Evolutionary conservation across 1,140 invertebrate species (phyloP), one percentile per base, ranked within the genome.

Genomic region (Panagrolaimus sp.): DNA sequence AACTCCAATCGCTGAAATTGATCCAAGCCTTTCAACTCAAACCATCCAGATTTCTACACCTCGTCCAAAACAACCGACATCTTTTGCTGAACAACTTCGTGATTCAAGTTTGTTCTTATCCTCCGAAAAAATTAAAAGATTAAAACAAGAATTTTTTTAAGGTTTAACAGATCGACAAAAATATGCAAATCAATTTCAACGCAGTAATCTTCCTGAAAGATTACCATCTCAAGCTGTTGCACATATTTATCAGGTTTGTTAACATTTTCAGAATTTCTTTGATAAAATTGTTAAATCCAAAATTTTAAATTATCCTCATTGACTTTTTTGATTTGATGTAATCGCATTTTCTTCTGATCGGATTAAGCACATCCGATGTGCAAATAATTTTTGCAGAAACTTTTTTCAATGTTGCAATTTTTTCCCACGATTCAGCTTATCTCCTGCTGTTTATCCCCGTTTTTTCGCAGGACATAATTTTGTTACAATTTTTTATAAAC

Each of bases 141-240:
- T 38, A 38, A 38, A 4, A 61, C 9, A 13, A 61, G 8, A 7
- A 9, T 67, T n/a, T 25, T 47, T 47, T 70, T 67, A 20, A 70
- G 68, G 44, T 16, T 25, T 70, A 38, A 70, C 68, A n/a, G 48
- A 53, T 16, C 65, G 65, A 9, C 68, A 70, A 62, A 38, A 62
- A 45, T 57, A 69, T 25, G 70, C 46, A 9, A 70, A 70, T 25
- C 64, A 70, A 62, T 70, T 68, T 42, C 68, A 70, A 62, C 70
- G 53, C 13, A 27, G 44, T 45, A 23, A 38, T 20, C 20, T 70
- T 11, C 68, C 44, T n/a, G 68, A 70, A 38, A 16, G 48, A 57
- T 65, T 43, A 53, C 31, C 46, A 3, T 66, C 68, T 1, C 14
- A 31, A 31, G 43, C 63, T 16, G 70, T 67, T 25, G 20, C 31